Conservation (phyloP, 2,888 invertebrate species). For the Eristalinus sepulchralis region DNA sequence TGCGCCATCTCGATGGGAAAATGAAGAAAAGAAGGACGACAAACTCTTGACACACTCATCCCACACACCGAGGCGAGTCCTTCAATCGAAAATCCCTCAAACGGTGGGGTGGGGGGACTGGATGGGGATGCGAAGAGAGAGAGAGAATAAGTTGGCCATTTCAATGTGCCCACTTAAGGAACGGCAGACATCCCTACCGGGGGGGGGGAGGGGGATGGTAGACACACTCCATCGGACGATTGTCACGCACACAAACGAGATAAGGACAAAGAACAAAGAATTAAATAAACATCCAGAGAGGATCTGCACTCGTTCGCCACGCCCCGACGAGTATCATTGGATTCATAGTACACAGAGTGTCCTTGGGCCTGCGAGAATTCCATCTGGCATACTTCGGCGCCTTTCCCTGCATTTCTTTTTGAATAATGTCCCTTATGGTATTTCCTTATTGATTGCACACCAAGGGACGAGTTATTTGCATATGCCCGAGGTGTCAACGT, state of each 20-base stretch:
- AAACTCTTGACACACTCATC: constrained; percentile 45
- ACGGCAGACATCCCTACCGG: constrained; percentile 32
- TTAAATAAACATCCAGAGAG: background rate
- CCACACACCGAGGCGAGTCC: background rate
- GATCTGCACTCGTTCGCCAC: background rate
- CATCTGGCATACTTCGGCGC: constrained; percentile 55
- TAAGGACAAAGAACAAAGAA: background rate
- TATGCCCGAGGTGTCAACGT: constrained; percentile 13
- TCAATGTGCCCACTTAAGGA: constrained; percentile 22
- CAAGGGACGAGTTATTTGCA: constrained; percentile 38
- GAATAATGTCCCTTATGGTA: constrained; percentile 62
- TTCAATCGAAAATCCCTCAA: background rate
- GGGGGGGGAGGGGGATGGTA: constrained; percentile 4
- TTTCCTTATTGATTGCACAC: constrained; percentile 61
- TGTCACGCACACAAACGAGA: background rate
- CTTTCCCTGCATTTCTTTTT: constrained; percentile 40
- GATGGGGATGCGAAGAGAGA: no score
- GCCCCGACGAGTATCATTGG: background rate
- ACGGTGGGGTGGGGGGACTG: no score
- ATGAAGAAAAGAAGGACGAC: constrained; percentile 40
- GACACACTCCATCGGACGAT: constrained; percentile 2
- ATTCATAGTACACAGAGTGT: background rate
- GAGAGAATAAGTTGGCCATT: background rate
- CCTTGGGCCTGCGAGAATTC: constrained; percentile 49
- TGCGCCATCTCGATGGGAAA: constrained; percentile 52